phyloP scores from a whole-genome alignment of 2,888 invertebrate genomes.

The Drosophila helvetica region DNA sequence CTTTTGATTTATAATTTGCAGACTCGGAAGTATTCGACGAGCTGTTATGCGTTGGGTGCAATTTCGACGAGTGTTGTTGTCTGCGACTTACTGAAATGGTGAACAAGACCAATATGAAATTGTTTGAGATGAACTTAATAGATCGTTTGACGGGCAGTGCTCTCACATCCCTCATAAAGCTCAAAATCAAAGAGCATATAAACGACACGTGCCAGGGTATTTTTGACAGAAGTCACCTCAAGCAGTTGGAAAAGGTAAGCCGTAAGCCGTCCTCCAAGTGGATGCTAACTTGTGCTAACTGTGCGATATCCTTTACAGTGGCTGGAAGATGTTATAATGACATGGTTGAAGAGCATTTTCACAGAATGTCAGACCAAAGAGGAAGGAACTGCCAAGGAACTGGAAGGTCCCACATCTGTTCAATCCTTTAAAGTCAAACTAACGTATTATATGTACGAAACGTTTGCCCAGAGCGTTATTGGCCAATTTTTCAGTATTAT shows the following conservation, averaged over 20 bases:
- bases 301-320: conserved; percentile 86
- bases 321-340: conserved; percentile 93
- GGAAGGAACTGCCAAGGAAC: conserved; percentile 84
- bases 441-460: conserved; percentile 92
- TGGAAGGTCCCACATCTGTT: conserved; percentile 83
- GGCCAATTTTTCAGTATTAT: conserved; percentile 98
- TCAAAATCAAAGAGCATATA: conserved; percentile 93
- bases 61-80: conserved; percentile 87
- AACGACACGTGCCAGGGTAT: conserved; percentile 92
- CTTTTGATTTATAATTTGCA: conserved; percentile 17
- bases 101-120: conserved; percentile 90
- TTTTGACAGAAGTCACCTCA: conserved; percentile 92
- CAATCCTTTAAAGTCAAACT: conserved; percentile 90
- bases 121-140: conserved; percentile 90
- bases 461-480: conserved; percentile 94
- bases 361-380: conserved; percentile 86
- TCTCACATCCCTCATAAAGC: conserved; percentile 92
- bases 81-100: conserved; percentile 87
- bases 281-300: neutral
- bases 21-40: conserved; percentile 70
- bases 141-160: conserved; percentile 94
- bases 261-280: neutral
- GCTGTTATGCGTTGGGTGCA: conserved; percentile 90
- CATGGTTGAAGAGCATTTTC: conserved; percentile 94
- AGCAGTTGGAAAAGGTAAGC: conserved; percentile 89